phyloP scores from a whole-genome alignment of 2,113 vertebrate genomes.

The Cichladusa arquata region DNA sequence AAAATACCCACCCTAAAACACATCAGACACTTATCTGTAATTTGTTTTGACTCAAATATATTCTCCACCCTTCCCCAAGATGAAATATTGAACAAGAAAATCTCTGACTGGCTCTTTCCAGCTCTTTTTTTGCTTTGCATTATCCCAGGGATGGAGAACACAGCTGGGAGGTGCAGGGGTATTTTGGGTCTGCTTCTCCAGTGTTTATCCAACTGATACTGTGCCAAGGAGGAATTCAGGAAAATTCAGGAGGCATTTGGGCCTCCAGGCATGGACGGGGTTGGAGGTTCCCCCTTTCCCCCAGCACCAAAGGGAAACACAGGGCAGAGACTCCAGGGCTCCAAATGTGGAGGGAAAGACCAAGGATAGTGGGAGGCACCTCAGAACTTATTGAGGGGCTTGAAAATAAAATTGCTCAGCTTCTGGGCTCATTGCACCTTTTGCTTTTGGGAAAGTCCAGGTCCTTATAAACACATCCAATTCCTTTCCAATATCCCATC shows the following conservation, averaged over 20 bases:
- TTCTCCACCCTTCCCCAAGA: not conserved
- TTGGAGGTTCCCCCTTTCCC: not conserved
- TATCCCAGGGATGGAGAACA: not conserved
- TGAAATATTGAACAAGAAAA: not conserved
- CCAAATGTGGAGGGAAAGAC: not conserved
- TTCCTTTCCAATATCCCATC: not conserved
- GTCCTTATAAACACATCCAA: not conserved
- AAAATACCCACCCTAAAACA: not conserved
- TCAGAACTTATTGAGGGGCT: rapidly evolving
- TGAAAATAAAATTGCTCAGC: not conserved
- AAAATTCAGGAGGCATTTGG: not conserved
- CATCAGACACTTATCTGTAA: not conserved
- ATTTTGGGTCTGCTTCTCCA: not conserved
- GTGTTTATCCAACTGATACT: not conserved
- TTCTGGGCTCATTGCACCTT: not conserved
- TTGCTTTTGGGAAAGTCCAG: not conserved
- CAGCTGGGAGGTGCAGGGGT: rapidly evolving
- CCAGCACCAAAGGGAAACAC: not conserved
- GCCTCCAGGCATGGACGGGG: not conserved
- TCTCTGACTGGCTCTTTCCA: not conserved
- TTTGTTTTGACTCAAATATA: not conserved
- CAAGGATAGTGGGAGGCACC: rapidly evolving
- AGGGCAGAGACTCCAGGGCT: not conserved
- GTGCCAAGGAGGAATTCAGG: not conserved
- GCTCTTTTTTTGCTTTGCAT: rapidly evolving